Evolutionary conservation across 2,113 vertebrate species (phyloP).

Genomic region (Lampris incognitus): DNA sequence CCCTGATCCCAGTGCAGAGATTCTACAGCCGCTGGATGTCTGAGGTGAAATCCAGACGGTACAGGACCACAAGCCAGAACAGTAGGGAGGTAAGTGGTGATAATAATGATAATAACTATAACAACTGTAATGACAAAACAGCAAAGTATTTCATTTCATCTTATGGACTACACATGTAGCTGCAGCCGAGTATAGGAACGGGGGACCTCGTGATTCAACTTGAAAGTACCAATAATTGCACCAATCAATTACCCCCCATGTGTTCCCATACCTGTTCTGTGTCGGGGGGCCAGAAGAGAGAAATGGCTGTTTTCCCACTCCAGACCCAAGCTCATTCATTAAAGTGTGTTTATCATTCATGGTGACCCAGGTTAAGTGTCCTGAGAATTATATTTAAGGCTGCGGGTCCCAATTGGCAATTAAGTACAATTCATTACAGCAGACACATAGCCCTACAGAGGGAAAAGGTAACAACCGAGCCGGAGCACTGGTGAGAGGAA

Average conservation of each 20-base stretch:
- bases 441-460: conserved; percentile 71
- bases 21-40: too few relatives aligned
- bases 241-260: conserved; percentile 23
- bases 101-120: background rate
- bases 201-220: conserved; percentile 21
- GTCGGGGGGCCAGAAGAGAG: conserved; percentile 37
- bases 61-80: too few relatives aligned
- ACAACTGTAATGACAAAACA: background rate
- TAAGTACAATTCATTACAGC: conserved; percentile 83
- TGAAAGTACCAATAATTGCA: conserved; percentile 45
- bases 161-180: conserved; percentile 1
- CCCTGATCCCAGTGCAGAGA: too few relatives aligned
- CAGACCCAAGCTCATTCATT: conserved; percentile 66
- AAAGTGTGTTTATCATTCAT: conserved; percentile 79
- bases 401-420: conserved; percentile 75
- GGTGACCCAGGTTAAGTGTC: conserved; percentile 80
- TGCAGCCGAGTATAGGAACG: background rate
- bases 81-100: background rate
- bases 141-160: conserved; percentile 8
- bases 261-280: conserved; percentile 36
- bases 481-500: conserved; percentile 41
- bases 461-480: conserved; percentile 59
- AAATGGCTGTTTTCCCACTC: conserved; percentile 60
- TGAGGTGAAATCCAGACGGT: too few relatives aligned
- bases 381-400: conserved; percentile 81